Percentiles rank a stretch among this genome's conserved stretches.
phyloP scores from a whole-genome alignment of 2,888 invertebrate genomes.

The Apoda limacodes region DNA sequence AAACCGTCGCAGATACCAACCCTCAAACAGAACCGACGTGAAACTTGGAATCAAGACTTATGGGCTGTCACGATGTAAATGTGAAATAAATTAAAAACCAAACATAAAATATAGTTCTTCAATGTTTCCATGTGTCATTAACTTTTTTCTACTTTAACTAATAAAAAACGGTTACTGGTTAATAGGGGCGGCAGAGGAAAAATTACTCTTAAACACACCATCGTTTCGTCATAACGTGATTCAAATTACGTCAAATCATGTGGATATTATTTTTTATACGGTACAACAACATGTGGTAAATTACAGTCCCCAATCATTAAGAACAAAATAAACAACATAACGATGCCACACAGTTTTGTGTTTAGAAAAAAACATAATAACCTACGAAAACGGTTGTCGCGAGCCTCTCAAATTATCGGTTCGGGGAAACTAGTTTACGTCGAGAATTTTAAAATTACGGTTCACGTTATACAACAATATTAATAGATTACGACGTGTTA shows the following conservation, averaged over 20 bases:
- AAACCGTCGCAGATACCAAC: too few species aligned
- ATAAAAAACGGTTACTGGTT: constrained; percentile 50
- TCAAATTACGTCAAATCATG: constrained; percentile 64
- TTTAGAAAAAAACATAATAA: constrained; percentile 41
- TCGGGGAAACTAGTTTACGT: constrained; percentile 12
- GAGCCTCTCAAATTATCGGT: constrained; percentile 39
- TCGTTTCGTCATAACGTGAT: constrained; percentile 54
- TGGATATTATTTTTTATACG: constrained; percentile 58
- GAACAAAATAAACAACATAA: constrained; percentile 56
- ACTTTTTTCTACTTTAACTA: constrained; percentile 18
- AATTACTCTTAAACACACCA: constrained; percentile 58
- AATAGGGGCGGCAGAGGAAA: constrained; percentile 49
- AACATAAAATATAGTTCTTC: too few species aligned
- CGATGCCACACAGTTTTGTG: constrained; percentile 38
- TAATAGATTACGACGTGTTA: too few species aligned
- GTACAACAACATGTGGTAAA: constrained; percentile 60
- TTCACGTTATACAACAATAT: constrained; percentile 22
- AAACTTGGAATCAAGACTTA: too few species aligned
- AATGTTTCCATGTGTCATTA: too few species aligned
- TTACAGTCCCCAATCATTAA: constrained; percentile 51
- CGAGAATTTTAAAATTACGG: not conserved
- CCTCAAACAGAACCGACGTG: too few species aligned
- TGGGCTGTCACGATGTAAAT: too few species aligned
- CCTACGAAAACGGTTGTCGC: constrained; percentile 39
- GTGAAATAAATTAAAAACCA: too few species aligned